These are phyloP conservation scores for Chalcis sispes DNA, from an alignment of 2,888 invertebrate species.

Conservation along the genomic window DNA sequence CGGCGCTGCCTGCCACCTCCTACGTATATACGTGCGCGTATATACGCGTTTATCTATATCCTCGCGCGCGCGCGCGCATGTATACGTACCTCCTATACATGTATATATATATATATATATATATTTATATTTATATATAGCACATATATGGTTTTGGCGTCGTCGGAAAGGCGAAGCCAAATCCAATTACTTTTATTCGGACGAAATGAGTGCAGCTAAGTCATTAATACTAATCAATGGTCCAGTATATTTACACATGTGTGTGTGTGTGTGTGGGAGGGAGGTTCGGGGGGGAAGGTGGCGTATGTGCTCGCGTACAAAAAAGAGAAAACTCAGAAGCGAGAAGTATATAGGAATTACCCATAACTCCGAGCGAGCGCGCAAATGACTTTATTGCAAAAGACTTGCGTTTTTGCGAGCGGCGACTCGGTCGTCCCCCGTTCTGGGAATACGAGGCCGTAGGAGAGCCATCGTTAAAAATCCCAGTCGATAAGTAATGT, in stretches of 20 bases:
- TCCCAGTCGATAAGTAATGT: constrained; percentile 75
- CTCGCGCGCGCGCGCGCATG: not conserved
- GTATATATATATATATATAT: constrained; percentile 20
- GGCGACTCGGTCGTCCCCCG: constrained; percentile 55
- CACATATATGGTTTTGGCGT: constrained; percentile 47
- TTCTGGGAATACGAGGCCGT: constrained; percentile 40
- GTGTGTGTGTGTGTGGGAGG: constrained; percentile 6
- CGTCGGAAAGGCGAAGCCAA: constrained; percentile 72
- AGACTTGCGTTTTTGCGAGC: constrained; percentile 72
- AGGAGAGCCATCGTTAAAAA: constrained; percentile 70
- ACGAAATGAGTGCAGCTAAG: constrained; percentile 76
- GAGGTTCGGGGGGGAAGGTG: not conserved
- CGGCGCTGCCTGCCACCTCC: constrained; percentile 60
- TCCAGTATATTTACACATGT: too few species aligned
- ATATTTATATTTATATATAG: constrained; percentile 1
- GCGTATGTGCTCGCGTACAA: too few species aligned
- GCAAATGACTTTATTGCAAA: constrained; percentile 76
- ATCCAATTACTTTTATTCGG: constrained; percentile 77
- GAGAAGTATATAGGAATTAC: constrained; percentile 70
- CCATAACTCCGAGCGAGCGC: constrained; percentile 73
- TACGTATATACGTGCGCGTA: not conserved
- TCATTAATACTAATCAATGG: constrained; percentile 77
- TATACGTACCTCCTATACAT: not conserved
- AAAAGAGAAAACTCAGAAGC: constrained; percentile 6
- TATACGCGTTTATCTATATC: not conserved